These are phyloP conservation scores for Xanthorhoe designata DNA, from an alignment of 2,888 invertebrate genomes.

Conservation along the genomic window DNA sequence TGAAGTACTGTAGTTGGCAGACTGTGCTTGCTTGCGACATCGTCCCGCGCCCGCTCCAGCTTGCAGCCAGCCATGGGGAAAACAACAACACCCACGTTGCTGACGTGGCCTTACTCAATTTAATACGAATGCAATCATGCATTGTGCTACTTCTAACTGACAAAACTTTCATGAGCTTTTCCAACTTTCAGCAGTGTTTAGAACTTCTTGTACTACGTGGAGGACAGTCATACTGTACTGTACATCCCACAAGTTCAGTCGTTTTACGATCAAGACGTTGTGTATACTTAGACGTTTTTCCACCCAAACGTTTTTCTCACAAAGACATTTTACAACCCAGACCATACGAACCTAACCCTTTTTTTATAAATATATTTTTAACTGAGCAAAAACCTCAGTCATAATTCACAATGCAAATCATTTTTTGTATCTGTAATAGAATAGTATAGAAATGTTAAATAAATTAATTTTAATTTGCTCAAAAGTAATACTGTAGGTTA, in stretches of 20 bases:
- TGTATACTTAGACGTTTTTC: too few relatives aligned
- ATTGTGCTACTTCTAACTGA: slow-evolving; percentile 56
- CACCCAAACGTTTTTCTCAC: too few relatives aligned
- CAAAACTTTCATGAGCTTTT: slow-evolving; percentile 48
- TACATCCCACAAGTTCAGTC: too few relatives aligned
- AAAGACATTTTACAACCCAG: too few relatives aligned
- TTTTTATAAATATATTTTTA: too few relatives aligned
- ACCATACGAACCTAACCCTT: too few relatives aligned
- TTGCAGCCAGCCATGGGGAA: slow-evolving; percentile 65
- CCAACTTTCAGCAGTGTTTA: slow-evolving; percentile 8
- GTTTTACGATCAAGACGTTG: too few relatives aligned
- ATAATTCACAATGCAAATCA: neutral
- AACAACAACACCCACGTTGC: slow-evolving; percentile 66
- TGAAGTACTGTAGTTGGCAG: slow-evolving; percentile 28
- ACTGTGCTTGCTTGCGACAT: slow-evolving; percentile 63
- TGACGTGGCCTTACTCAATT: slow-evolving; percentile 60
- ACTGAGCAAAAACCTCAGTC: too few relatives aligned
- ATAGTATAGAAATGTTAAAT: neutral
- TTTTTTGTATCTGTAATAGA: neutral
- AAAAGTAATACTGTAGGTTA: neutral
- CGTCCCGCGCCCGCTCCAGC: slow-evolving; percentile 53
- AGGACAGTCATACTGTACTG: too few relatives aligned
- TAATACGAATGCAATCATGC: slow-evolving; percentile 60
- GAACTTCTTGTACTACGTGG: neutral
- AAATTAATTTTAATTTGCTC: neutral